phyloP scores from a whole-genome alignment of 2,888 invertebrate species.

The Miltochrista miniata region DNA sequence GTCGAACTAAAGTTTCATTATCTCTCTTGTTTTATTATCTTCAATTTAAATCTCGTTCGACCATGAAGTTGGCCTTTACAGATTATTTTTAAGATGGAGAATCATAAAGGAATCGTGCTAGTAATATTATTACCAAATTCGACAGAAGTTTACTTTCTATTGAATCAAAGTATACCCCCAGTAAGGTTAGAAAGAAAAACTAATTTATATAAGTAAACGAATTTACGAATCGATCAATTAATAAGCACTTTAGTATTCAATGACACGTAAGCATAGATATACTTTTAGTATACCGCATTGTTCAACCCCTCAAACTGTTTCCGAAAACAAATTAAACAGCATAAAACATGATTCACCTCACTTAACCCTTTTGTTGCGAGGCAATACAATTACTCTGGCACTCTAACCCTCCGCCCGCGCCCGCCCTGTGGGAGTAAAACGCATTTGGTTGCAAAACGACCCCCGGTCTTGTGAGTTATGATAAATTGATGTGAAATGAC shows the following conservation, averaged over 20 bases:
- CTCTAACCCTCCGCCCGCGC: constrained; percentile 55
- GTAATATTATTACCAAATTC: no score
- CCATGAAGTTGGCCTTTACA: no score
- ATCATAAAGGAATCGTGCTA: no score
- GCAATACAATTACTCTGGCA: constrained; percentile 68
- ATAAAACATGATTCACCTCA: constrained; percentile 73
- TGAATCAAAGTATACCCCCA: no score
- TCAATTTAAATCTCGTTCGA: no score
- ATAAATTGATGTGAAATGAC: constrained; percentile 51
- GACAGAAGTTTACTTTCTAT: no score
- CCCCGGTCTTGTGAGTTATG: constrained; percentile 56
- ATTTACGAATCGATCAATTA: not conserved
- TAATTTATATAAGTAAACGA: no score
- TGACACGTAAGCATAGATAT: not conserved
- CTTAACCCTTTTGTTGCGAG: constrained; percentile 65
- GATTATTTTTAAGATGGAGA: no score
- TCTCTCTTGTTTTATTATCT: no score
- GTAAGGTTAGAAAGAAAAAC: no score
- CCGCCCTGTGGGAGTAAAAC: constrained; percentile 41
- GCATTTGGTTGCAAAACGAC: constrained; percentile 50
- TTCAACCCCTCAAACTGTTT: constrained; percentile 45
- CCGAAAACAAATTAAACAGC: constrained; percentile 75
- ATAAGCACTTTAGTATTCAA: not conserved
- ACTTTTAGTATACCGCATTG: constrained; percentile 6
- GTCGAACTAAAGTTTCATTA: no score